Conservation (phyloP, 2,113 vertebrate genomes). For the Ameiurus melas region DNA sequence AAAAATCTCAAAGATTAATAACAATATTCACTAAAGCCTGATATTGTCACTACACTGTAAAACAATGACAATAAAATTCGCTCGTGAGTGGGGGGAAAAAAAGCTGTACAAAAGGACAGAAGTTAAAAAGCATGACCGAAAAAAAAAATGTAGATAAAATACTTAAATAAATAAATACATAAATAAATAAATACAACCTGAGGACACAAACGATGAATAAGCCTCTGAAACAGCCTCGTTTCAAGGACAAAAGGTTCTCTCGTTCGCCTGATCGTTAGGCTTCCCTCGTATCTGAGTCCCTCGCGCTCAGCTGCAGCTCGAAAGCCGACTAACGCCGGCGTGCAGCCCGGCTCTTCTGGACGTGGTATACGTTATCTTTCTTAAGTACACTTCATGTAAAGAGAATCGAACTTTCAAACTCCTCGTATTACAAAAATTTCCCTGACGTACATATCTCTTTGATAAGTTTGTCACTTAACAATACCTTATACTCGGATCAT, state of each 20-base stretch:
- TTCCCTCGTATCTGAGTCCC: conserved; percentile 27
- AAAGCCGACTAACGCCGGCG: conserved; percentile 46
- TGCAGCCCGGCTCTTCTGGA: conserved; percentile 43
- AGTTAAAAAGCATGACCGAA: conserved; percentile 45
- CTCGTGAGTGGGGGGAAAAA: not conserved
- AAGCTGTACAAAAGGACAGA: conserved; percentile 14
- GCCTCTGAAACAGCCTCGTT: conserved; percentile 10
- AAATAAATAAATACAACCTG: conserved; percentile 72
- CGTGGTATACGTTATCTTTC: not conserved
- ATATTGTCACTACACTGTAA: not conserved
- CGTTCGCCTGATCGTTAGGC: not conserved
- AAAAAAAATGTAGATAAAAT: conserved; percentile 57
- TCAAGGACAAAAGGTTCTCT: not conserved
- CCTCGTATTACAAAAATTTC: not conserved
- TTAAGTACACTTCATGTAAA: conserved; percentile 32
- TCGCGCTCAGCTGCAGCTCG: not conserved
- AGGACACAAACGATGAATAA: conserved; percentile 64
- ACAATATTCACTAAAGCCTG: not conserved
- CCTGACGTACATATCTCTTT: not conserved
- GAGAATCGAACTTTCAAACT: not conserved
- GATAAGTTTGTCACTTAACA: not conserved
- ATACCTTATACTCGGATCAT: conserved; percentile 26
- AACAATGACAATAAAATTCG: not conserved
- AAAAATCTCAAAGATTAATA: not conserved
- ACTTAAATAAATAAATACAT: conserved; percentile 74